phyloP scores from a whole-genome alignment of 2,888 invertebrate species.

The Pristionchus mayeri region DNA sequence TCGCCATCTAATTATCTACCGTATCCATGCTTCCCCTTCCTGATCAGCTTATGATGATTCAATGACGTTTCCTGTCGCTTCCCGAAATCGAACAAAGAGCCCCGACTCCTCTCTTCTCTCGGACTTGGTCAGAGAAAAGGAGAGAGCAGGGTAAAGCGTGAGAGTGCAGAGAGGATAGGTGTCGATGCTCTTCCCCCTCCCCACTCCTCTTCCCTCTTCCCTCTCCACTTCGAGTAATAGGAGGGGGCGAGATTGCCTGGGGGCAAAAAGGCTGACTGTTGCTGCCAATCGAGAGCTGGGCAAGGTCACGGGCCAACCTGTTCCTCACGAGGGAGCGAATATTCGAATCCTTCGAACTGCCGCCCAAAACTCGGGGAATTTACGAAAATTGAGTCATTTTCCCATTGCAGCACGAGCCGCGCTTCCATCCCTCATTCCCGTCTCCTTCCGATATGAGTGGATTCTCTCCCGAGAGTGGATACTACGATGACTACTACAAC shows the following conservation, averaged over 20 bases:
- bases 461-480: slow-evolving; percentile 69
- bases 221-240: slow-evolving; percentile 11
- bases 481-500: slow-evolving; percentile 66
- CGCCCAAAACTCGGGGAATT: slow-evolving; percentile 11
- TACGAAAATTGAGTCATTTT: not conserved
- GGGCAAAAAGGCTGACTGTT: not conserved
- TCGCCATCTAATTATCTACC: not conserved
- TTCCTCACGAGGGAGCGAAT: not conserved
- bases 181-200: not conserved
- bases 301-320: slow-evolving; percentile 3
- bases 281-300: slow-evolving; percentile 18
- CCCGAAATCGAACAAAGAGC: not conserved
- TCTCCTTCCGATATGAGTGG: slow-evolving; percentile 67
- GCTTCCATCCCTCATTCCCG: slow-evolving; percentile 62
- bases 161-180: slow-evolving; percentile 30
- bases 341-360: slow-evolving; percentile 1
- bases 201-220: not conserved
- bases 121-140: not conserved
- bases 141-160: not conserved
- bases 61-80: not conserved
- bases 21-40: too few species aligned
- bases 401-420: slow-evolving; percentile 52
- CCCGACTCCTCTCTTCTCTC: not conserved
- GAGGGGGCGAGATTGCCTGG: slow-evolving; percentile 35
- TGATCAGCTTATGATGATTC: slow-evolving; percentile 1